Evolutionary conservation across 2,113 vertebrate species (phyloP).

Genomic region (Peromyscus leucopus): DNA sequence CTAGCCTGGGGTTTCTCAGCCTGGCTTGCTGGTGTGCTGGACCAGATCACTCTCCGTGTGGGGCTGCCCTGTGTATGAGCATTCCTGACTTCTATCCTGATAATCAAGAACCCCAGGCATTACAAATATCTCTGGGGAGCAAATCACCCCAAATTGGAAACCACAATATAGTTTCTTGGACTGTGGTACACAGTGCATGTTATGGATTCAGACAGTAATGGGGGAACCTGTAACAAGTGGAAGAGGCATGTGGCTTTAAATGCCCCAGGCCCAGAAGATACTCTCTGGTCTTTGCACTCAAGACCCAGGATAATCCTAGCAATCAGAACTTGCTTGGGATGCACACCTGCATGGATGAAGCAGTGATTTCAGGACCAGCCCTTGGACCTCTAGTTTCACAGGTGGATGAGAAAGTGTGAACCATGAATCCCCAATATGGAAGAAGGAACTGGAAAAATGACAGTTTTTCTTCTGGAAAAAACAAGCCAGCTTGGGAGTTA

Average conservation of each 20-base stretch:
- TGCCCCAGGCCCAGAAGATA: not conserved
- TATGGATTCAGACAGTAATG: not conserved
- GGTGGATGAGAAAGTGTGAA: not conserved
- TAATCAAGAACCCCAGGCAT: not conserved
- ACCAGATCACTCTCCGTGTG: not conserved
- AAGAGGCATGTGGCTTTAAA: not conserved
- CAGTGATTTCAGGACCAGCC: not conserved
- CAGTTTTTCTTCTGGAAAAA: conserved; percentile 9
- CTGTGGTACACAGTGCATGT: not conserved
- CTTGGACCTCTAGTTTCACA: not conserved
- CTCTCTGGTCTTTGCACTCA: not conserved
- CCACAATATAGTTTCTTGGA: not conserved
- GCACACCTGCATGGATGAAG: not conserved
- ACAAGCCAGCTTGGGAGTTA: not conserved
- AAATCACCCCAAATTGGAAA: not conserved
- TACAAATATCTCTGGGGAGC: not conserved
- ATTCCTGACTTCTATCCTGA: not conserved
- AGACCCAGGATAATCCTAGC: not conserved
- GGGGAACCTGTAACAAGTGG: not conserved
- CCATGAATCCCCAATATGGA: not conserved
- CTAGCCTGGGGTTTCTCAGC: not conserved
- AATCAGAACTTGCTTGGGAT: not conserved
- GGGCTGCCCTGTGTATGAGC: too few species aligned
- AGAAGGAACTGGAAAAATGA: conserved; percentile 32
- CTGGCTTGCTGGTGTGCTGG: not conserved